A percentile compares a stretch with the other conserved stretches of the same genome.
These are phyloP conservation scores for Sesia bembeciformis DNA, from an alignment of 2,888 invertebrate species.

Conservation along the genomic window DNA sequence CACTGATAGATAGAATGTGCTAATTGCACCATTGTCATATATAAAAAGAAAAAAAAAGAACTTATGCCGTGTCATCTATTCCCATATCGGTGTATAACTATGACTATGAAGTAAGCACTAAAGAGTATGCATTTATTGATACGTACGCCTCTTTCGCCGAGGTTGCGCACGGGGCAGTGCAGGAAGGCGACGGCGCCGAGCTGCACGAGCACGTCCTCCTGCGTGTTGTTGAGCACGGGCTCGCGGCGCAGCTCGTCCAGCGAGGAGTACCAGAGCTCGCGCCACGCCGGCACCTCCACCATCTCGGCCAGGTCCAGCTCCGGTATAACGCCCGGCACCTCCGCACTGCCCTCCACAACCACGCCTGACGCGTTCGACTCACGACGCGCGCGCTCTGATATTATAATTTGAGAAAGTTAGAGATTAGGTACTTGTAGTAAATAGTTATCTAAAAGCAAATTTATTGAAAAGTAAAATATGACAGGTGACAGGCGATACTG, in stretches of 20 bases:
- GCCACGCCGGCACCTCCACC: constrained; percentile 71
- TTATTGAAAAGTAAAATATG: too few relatives aligned
- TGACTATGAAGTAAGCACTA: not conserved
- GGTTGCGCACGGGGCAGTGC: constrained; percentile 85
- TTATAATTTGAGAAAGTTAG: not conserved
- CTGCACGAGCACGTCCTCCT: constrained; percentile 84
- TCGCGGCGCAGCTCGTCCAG: constrained; percentile 56
- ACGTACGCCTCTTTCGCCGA: constrained; percentile 82
- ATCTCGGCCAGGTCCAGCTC: constrained; percentile 26
- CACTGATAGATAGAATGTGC: too few relatives aligned
- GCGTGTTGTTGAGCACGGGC: constrained; percentile 80
- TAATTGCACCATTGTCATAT: too few relatives aligned
- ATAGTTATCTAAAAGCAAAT: too few relatives aligned
- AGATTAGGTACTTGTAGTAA: too few relatives aligned
- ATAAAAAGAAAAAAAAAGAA: too few relatives aligned
- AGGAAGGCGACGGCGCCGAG: constrained; percentile 85
- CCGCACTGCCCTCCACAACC: constrained; percentile 10
- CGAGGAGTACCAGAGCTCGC: constrained; percentile 71
- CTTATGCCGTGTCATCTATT: too few relatives aligned
- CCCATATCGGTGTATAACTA: too few relatives aligned
- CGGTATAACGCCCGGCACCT: constrained; percentile 15
- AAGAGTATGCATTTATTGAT: not conserved
- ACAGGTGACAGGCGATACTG: too few relatives aligned
- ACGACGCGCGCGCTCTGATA: constrained; percentile 10
- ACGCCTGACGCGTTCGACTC: constrained; percentile 5